Percentiles rank a stretch among this genome's conserved stretches.
Evolutionary conservation across 2,888 invertebrate genomes (phyloP).

Genomic region (Tillus elongatus): DNA sequence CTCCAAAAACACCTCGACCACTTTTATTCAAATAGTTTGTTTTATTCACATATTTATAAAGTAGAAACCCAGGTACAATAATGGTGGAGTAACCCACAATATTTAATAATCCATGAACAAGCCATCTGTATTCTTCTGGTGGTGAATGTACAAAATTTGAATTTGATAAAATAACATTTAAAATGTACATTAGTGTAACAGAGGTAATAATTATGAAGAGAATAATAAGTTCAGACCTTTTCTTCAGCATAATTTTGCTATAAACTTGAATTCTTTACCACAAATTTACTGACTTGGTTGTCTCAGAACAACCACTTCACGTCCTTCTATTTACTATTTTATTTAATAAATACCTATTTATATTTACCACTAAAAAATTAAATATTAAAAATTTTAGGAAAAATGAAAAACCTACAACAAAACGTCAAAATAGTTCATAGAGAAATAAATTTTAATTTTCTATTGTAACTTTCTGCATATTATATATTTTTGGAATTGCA

Average conservation of each 20-base stretch:
- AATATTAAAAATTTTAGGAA: too few species aligned
- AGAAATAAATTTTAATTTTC: too few species aligned
- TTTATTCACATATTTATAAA: constrained; percentile 71
- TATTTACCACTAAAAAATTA: too few species aligned
- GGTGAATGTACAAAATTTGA: not conserved
- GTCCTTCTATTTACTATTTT: too few species aligned
- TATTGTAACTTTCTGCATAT: too few species aligned
- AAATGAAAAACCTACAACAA: too few species aligned
- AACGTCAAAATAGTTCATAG: too few species aligned
- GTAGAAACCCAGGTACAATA: constrained; percentile 72
- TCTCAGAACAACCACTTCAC: too few species aligned
- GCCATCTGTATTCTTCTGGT: not conserved
- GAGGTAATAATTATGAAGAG: not conserved
- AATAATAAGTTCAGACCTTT: not conserved
- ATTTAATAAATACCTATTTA: too few species aligned
- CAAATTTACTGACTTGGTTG: too few species aligned
- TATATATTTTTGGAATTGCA: too few species aligned
- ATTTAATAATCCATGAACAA: constrained; percentile 59
- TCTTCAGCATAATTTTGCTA: not conserved
- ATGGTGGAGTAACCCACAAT: constrained; percentile 82
- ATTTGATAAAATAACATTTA: not conserved
- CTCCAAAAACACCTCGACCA: constrained; percentile 49
- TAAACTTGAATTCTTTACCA: constrained; percentile 1
- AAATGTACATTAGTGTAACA: not conserved
- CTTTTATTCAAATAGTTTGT: constrained; percentile 72